Evolutionary conservation across 1,140 invertebrate genomes (phyloP), one percentile per base, ranked within the genome.

Genomic region (Drosophila tani): DNA sequence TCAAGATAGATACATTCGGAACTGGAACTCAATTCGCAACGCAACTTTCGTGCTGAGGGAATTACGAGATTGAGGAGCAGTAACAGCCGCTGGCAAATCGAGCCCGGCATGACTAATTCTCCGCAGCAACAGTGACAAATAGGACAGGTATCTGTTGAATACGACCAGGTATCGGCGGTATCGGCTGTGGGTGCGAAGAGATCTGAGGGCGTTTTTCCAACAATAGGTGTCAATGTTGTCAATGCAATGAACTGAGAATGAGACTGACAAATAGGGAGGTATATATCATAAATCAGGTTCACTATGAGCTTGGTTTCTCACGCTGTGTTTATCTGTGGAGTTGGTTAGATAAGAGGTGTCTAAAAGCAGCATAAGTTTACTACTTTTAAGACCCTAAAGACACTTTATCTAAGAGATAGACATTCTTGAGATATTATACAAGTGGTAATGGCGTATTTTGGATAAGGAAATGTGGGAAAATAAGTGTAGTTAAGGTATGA

Each of bases 101-200:
- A 43, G 14, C 43, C 24, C 24, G 21, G 24, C 46, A 82, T 86
- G 83, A 86, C 75, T 87, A 82, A 85, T 79, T 43, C 47, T 27
- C 14, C 32, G 35, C 63, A 49, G 57, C 57, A 50, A 63, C 68
- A 66, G 65, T 75, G 49, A 69, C 47, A 76, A 78, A 82, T 77
- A 63, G 43, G 29, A 56, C 49, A 45, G 51, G 49, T 67, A 62
- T 59, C 68, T 67, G 60, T 69, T 56, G 41, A 32, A 24, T 56
- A 43, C 32, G 35, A 56, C 57, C 49, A 75, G 51, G 6, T 24
- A 24, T 24, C 21, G 21, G 21, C 2, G 27, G 62, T 79, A 76
- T 79, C 40, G 80, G 53, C 15, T 73, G 83, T 82, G 80, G 83
- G 83, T 86, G 82, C 73, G 63, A 82, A 79, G 32, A 68, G 50